Evolutionary conservation across 1,140 invertebrate species (phyloP).

Genomic region (Cyrtorhinus lividipennis): DNA sequence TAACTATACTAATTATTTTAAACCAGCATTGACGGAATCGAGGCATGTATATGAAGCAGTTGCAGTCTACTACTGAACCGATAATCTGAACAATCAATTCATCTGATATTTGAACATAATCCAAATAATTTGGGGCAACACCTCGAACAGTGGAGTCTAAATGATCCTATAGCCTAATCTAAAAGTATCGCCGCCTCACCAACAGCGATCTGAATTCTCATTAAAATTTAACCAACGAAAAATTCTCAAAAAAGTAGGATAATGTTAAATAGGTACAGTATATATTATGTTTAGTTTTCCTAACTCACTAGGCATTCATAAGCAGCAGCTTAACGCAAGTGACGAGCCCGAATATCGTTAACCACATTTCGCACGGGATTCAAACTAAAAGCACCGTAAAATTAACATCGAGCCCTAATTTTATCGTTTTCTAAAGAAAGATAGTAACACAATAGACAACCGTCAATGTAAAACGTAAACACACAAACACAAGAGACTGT

Average conservation of each 20-base stretch:
- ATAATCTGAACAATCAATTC: no score
- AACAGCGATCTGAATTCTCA: background rate
- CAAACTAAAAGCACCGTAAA: no score
- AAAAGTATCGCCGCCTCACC: background rate
- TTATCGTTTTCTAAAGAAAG: no score
- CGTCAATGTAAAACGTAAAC: no score
- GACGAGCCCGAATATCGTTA: conserved; percentile 26
- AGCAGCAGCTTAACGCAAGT: conserved; percentile 46
- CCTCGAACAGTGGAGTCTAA: background rate
- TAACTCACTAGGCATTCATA: conserved; percentile 47
- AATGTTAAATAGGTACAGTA: background rate
- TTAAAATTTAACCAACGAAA: background rate
- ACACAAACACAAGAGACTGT: no score
- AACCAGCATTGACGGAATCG: no score
- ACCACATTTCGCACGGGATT: conserved; percentile 16
- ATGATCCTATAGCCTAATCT: background rate
- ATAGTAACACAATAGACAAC: no score
- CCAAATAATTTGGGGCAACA: background rate
- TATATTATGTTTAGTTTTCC: background rate
- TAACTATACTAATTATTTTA: no score
- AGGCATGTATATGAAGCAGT: no score
- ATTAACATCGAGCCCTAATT: no score
- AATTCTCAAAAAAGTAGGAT: background rate
- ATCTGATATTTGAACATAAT: no score
- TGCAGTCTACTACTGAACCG: no score